A percentile compares a stretch with the other conserved stretches of the same genome.
phyloP scores from a whole-genome alignment of 2,888 invertebrate genomes.

The Melipona bicolor region DNA sequence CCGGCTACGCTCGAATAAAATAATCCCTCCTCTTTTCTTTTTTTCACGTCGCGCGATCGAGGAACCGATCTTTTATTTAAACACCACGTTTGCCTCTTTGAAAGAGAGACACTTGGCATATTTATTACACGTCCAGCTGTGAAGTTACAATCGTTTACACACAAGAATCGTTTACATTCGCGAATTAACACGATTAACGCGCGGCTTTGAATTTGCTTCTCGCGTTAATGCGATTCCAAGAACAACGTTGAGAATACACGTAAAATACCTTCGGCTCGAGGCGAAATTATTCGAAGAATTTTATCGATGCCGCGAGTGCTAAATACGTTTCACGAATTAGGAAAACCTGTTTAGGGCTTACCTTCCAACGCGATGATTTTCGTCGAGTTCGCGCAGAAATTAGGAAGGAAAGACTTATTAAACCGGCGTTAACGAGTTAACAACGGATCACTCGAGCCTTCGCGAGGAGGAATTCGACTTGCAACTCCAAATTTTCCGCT shows the following conservation, averaged over 20 bases:
- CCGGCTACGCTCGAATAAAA: conserved; percentile 13
- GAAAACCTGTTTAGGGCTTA: neutral
- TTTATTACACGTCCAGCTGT: neutral
- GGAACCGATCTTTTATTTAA: conserved; percentile 14
- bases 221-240: neutral
- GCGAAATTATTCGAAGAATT: neutral
- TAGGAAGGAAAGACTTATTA: conserved; percentile 20
- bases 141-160: neutral
- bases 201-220: neutral
- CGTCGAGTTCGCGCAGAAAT: conserved; percentile 23
- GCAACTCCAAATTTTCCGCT: neutral
- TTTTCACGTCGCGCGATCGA: neutral
- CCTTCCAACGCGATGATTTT: conserved; percentile 10
- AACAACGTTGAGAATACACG: neutral
- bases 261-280: neutral
- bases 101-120: neutral
- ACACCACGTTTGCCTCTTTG: neutral
- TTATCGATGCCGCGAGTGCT: neutral
- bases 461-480: too few species aligned
- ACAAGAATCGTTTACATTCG: too few species aligned
- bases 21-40: neutral
- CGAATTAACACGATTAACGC: neutral
- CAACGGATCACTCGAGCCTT: conserved; percentile 6
- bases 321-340: neutral
- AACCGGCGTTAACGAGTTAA: conserved; percentile 28